Percentiles rank a stretch among this genome's conserved stretches.
phyloP scores from a whole-genome alignment of 2,888 invertebrate species.

The Pristionchus arcanus region DNA sequence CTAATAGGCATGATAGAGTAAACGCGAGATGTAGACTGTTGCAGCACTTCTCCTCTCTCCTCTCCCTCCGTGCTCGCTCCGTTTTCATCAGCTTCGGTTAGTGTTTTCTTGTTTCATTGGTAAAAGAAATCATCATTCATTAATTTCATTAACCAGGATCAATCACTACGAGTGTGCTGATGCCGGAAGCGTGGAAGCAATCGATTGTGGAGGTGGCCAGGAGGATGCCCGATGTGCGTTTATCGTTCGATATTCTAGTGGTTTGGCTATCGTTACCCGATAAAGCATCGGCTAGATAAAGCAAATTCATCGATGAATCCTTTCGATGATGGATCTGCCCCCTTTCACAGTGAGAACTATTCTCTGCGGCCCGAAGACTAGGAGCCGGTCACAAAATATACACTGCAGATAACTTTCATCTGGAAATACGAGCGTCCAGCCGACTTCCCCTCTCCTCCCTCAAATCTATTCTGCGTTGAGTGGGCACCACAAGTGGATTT shows the following conservation, averaged over 20 bases:
- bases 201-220: slow-evolving; percentile 26
- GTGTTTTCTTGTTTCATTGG: neutral
- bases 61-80: neutral
- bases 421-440: slow-evolving; percentile 47
- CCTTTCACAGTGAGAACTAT: too few species aligned
- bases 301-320: too few species aligned
- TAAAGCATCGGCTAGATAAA: too few species aligned
- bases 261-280: too few species aligned
- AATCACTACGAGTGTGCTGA: neutral
- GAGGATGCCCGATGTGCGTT: slow-evolving; percentile 38
- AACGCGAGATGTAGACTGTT: too few species aligned
- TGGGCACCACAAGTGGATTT: slow-evolving; percentile 53
- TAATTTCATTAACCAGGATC: neutral
- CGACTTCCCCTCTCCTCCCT: neutral
- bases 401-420: slow-evolving; percentile 43
- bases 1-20: too few species aligned
- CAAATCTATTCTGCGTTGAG: slow-evolving; percentile 21
- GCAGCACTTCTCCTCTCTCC: slow-evolving; percentile 11
- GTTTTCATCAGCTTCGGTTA: slow-evolving; percentile 43
- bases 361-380: too few species aligned
- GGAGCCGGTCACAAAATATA: neutral
- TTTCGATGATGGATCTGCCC: too few species aligned
- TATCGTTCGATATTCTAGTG: too few species aligned
- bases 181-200: slow-evolving; percentile 45
- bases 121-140: neutral